Evolutionary conservation across 2,888 invertebrate genomes (phyloP), one percentile per base, ranked within the genome.

Genomic region (Rhabditoides inermis): DNA sequence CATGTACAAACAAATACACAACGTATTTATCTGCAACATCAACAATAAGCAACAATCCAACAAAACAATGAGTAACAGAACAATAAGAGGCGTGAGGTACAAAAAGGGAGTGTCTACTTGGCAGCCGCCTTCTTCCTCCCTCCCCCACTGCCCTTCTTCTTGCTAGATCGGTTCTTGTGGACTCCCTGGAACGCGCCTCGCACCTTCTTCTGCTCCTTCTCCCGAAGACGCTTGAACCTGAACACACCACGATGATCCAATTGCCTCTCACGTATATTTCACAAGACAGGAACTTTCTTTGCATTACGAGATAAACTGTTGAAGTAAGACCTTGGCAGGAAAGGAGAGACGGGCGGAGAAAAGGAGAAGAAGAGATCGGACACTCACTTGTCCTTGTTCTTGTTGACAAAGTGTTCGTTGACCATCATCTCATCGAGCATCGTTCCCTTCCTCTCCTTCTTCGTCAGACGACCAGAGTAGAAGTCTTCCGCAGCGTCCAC

Each of bases 401-500:
- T 45, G 20, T 50, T 40, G 22, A 58, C 73, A 56, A 90, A 87
- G 63, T 88, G 85, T 0, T 88, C 87, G 80, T 94, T 89, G 0
- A 86, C 87, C 75, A 94, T 78, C 2, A 95, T 81, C 75, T 98
- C 94, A 64, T 95, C 92, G 0, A 94, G 91, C 71, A 95, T 82
- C 0, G 90, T 89, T 53, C 84, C 82, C 78, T 90, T 92, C 26
- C 90, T 83, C 68, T 89, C 84, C 75, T 88, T 90, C 70, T 86
- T 87, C 0, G 88, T 86, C 55, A 90, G 77, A 45, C 91, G 83
- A 54, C 86, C 85, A 68, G 77, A 85, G 68, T 89, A 90, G 79
- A 86, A 90, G 77, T 95, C 94, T 44, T 88, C 79, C 0, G 90
- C 84, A 15, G 86, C 85, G 76, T 91, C 91, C 73, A 90, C 81